Conservation (phyloP, 2,113 vertebrate genomes). For the Trochalopteron elliotii region DNA sequence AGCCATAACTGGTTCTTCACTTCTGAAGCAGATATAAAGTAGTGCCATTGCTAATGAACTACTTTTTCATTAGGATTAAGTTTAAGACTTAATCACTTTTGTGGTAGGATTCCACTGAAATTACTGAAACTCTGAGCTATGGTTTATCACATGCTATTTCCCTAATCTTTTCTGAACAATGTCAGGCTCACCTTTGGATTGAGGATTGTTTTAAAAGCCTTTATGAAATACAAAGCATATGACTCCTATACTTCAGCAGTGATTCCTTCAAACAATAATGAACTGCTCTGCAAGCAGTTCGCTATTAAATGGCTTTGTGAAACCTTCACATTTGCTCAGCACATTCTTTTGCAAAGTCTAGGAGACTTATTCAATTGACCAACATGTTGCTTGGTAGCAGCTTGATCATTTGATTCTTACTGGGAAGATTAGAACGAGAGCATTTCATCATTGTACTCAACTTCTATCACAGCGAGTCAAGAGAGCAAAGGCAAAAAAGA, state of each 20-base stretch:
- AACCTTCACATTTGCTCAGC: not conserved
- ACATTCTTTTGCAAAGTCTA: slow-evolving; percentile 26
- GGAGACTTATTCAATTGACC: not conserved
- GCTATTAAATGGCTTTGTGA: not conserved
- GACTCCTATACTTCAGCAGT: not conserved
- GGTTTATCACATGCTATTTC: not conserved
- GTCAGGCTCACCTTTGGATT: not conserved
- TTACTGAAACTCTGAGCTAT: not conserved
- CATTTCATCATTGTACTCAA: not conserved
- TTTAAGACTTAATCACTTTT: not conserved
- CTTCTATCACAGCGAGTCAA: not conserved
- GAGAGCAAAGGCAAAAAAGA: not conserved
- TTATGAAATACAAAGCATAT: not conserved
- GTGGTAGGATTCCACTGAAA: not conserved
- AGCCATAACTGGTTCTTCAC: not conserved
- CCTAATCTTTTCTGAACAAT: not conserved
- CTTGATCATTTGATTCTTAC: not conserved
- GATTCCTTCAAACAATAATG: not conserved
- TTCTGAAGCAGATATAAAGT: not conserved
- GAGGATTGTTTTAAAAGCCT: not conserved
- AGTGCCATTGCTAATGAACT: not conserved
- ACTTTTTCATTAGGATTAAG: not conserved
- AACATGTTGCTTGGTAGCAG: not conserved
- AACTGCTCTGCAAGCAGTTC: not conserved
- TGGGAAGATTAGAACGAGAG: slow-evolving; percentile 12